Conservation (phyloP, 2,797 vertebrate genomes). For the Danio aesculapii region DNA sequence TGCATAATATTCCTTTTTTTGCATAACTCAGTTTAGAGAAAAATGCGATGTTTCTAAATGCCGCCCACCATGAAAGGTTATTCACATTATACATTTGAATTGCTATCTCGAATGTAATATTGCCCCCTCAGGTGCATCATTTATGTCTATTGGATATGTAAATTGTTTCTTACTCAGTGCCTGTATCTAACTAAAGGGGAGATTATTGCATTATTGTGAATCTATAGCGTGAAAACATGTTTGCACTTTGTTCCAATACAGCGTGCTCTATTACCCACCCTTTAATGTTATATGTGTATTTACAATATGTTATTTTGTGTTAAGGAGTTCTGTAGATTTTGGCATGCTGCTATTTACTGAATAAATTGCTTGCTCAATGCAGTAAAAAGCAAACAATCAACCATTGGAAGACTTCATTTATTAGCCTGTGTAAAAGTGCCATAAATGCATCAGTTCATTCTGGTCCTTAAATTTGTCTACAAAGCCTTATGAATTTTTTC, state of each 20-base stretch:
- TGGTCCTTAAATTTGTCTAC: no score
- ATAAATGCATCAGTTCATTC: neutral
- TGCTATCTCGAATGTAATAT: constrained; percentile 58
- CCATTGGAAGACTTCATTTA: neutral
- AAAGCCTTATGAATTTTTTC: no score
- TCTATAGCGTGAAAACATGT: constrained; percentile 26
- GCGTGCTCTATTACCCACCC: neutral
- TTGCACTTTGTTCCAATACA: constrained; percentile 17
- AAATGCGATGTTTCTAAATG: constrained; percentile 55
- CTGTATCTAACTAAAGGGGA: constrained; percentile 39
- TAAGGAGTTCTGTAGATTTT: no score
- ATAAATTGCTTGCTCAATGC: no score
- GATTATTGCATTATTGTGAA: constrained; percentile 50
- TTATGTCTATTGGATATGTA: constrained; percentile 58
- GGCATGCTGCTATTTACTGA: no score
- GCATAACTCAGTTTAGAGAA: constrained; percentile 56
- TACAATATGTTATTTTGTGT: neutral
- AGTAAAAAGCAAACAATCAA: constrained; percentile 1
- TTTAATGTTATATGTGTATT: neutral
- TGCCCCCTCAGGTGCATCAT: constrained; percentile 50
- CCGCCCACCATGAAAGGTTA: constrained; percentile 45
- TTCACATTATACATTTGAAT: constrained; percentile 51
- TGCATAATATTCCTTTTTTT: constrained; percentile 52
- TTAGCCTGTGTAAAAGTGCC: neutral
- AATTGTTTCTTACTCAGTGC: constrained; percentile 39